A percentile compares a stretch with the other conserved stretches of the same genome.
phyloP scores from a whole-genome alignment of 92 coral and sea anemone species.

The Desmophyllum pertusum region DNA sequence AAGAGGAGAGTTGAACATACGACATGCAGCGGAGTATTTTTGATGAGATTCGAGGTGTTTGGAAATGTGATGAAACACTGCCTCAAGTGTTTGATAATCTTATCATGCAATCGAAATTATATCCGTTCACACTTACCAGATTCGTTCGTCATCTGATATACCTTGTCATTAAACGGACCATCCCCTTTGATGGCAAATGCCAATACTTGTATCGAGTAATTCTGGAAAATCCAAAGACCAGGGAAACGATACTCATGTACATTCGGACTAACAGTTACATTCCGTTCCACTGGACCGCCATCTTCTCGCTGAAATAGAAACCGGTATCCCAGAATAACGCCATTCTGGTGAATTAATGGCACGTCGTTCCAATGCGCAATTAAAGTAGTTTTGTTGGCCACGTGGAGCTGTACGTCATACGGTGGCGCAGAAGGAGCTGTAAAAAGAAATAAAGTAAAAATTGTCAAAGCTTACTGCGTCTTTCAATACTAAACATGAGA shows the following conservation, averaged over 20 bases:
- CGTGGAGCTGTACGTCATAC: constrained; percentile 5
- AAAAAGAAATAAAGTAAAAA: neutral
- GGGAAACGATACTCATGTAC: neutral
- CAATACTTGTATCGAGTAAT: constrained; percentile 41
- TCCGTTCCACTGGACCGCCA: constrained; percentile 19
- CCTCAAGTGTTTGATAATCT: no score
- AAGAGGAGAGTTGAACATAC: no score
- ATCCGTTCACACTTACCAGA: constrained; percentile 53
- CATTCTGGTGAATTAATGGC: constrained; percentile 40
- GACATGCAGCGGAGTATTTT: no score
- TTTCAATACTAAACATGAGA: neutral
- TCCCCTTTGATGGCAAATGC: constrained; percentile 55
- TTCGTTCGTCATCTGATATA: constrained; percentile 57
- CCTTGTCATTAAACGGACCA: constrained; percentile 28
- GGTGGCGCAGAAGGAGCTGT: constrained; percentile 69
- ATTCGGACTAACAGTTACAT: constrained; percentile 9
- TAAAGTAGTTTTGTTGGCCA: constrained; percentile 49
- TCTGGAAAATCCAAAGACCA: constrained; percentile 40
- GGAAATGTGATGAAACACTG: no score
- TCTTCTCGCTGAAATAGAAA: constrained; percentile 36
- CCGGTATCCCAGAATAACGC: constrained; percentile 60
- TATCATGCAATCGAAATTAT: no score
- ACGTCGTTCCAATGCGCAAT: constrained; percentile 56
- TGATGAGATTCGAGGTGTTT: no score
- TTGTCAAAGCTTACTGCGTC: neutral